Conservation (phyloP, 2,113 vertebrate genomes). For the Poicephalus gulielmi region DNA sequence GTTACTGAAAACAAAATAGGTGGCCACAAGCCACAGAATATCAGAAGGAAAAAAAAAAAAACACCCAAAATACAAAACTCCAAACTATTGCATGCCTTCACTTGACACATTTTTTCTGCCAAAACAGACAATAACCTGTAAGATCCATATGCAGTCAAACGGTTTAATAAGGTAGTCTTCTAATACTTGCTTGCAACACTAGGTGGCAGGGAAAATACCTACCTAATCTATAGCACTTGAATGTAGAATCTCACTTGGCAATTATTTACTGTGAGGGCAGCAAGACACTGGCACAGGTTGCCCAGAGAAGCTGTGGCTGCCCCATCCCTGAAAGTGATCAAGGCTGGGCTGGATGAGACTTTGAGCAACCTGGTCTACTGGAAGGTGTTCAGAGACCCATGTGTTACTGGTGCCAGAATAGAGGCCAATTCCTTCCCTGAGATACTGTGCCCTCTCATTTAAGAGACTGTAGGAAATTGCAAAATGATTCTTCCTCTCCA, state of each 20-base stretch:
- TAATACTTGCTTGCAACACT: not conserved
- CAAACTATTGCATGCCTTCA: not conserved
- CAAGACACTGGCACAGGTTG: not conserved
- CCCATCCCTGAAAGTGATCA: not conserved
- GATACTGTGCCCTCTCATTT: not conserved
- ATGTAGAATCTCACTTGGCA: not conserved
- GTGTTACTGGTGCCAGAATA: not conserved
- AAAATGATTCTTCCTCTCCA: not conserved
- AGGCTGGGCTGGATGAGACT: not conserved
- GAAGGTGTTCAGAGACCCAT: not conserved
- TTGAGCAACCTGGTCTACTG: not conserved
- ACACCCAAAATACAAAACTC: no score
- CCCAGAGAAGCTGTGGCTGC: not conserved
- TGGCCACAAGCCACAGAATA: not conserved
- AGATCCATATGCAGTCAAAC: not conserved
- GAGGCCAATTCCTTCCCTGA: not conserved
- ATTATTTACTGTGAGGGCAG: not conserved
- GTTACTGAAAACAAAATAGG: not conserved
- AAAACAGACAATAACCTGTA: not conserved
- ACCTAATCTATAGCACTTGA: not conserved
- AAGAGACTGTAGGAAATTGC: not conserved
- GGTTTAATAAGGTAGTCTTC: not conserved
- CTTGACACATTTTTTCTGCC: rapidly evolving
- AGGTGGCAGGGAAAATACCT: not conserved
- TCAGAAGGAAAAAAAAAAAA: not conserved